These are phyloP conservation scores for Diachasma alloeum DNA, from an alignment of 1,140 invertebrate species.

Conservation along the genomic window DNA sequence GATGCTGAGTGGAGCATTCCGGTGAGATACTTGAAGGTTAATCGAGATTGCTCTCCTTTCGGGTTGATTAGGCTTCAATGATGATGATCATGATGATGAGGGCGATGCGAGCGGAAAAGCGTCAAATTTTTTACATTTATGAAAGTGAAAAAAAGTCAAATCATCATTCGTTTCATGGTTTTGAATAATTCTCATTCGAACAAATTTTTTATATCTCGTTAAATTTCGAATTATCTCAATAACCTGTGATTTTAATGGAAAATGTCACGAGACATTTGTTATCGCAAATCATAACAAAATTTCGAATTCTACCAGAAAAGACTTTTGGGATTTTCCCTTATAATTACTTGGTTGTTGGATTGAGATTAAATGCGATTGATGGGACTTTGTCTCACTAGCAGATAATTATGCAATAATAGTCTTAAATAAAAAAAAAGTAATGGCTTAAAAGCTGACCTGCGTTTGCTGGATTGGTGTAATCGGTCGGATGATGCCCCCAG, in stretches of 20 bases:
- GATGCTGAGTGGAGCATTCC: neutral
- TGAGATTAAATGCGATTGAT: no score
- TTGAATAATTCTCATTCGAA: neutral
- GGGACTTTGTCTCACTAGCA: no score
- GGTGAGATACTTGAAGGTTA: neutral
- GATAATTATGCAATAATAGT: neutral
- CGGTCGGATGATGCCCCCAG: constrained; percentile 24
- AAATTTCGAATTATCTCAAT: no score
- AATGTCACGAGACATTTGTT: no score
- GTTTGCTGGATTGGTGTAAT: constrained; percentile 18
- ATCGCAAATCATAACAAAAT: no score
- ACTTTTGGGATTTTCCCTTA: no score
- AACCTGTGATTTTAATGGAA: no score
- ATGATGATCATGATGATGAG: neutral
- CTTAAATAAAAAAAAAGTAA: neutral
- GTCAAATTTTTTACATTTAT: neutral
- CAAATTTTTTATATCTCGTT: no score
- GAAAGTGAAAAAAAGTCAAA: neutral
- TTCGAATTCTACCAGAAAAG: no score
- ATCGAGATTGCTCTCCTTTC: neutral
- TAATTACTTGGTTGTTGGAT: no score
- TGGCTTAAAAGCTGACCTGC: constrained; percentile 18
- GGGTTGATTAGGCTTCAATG: neutral
- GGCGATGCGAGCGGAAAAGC: constrained; percentile 15
- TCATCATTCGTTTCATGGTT: neutral